Conservation (phyloP, 2,113 vertebrate genomes). For the Varanus komodoensis region DNA sequence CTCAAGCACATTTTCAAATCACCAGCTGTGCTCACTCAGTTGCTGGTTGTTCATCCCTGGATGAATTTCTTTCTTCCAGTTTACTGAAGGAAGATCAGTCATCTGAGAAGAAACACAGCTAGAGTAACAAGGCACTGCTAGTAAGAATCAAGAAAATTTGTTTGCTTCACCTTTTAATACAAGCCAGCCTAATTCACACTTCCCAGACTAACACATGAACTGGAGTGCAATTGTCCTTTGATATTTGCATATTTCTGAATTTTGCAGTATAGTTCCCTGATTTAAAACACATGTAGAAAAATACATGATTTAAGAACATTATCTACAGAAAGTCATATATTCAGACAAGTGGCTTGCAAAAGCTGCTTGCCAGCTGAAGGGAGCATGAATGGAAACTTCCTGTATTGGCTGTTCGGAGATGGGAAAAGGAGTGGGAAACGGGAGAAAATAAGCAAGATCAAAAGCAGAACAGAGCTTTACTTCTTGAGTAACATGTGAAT, state of each 20-base stretch:
- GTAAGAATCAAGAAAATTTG: not conserved
- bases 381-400: not conserved
- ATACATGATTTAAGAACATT: no score
- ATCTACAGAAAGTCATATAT: no score
- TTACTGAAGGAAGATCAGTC: not conserved
- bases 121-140: not conserved
- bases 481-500: not conserved
- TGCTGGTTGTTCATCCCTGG: not conserved
- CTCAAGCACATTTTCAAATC: not conserved
- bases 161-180: not conserved
- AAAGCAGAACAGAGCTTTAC: not conserved
- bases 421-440: not conserved
- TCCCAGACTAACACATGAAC: not conserved
- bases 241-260: no score
- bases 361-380: not conserved
- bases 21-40: not conserved
- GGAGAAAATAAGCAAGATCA: not conserved
- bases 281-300: no score
- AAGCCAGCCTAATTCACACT: not conserved
- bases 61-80: not conserved
- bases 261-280: no score
- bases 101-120: not conserved
- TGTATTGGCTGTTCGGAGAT: not conserved
- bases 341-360: no score
- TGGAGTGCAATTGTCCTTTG: no score